phyloP scores from a whole-genome alignment of 2,888 invertebrate genomes.

The Agrochola lychnidis region DNA sequence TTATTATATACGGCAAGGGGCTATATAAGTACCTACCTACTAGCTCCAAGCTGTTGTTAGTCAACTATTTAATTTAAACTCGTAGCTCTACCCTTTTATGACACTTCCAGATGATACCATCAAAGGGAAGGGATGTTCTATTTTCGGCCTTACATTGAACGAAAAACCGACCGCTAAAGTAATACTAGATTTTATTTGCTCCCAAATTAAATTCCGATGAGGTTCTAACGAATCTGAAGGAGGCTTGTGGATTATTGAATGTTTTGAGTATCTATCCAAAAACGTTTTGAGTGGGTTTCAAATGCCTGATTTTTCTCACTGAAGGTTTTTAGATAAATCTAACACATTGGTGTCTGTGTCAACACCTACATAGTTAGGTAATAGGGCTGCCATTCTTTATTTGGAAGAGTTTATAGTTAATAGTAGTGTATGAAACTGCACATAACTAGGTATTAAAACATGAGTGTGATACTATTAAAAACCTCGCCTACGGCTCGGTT shows the following conservation, averaged over 20 bases:
- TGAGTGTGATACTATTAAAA: too few species aligned
- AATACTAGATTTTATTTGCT: neutral
- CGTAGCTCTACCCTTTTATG: neutral
- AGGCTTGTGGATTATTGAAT: neutral
- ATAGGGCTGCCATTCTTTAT: neutral
- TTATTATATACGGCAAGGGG: neutral
- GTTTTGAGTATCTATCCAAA: neutral
- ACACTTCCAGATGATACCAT: conserved; percentile 1
- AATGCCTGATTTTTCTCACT: neutral
- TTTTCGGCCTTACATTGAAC: neutral
- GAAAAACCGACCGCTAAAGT: neutral
- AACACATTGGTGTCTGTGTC: neutral
- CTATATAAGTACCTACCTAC: neutral
- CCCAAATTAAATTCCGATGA: neutral
- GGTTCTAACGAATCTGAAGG: conserved; percentile 2
- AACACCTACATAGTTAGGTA: neutral
- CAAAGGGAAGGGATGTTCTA: neutral
- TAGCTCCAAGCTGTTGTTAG: neutral
- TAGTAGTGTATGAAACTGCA: too few species aligned
- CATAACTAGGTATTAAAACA: too few species aligned
- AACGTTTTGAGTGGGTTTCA: neutral
- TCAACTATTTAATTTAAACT: conserved; percentile 13
- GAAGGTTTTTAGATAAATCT: neutral
- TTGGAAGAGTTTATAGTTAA: too few species aligned
- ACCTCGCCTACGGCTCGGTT: too few species aligned